Conservation (phyloP, 2,888 invertebrate genomes). For the Proisotoma minuta region DNA sequence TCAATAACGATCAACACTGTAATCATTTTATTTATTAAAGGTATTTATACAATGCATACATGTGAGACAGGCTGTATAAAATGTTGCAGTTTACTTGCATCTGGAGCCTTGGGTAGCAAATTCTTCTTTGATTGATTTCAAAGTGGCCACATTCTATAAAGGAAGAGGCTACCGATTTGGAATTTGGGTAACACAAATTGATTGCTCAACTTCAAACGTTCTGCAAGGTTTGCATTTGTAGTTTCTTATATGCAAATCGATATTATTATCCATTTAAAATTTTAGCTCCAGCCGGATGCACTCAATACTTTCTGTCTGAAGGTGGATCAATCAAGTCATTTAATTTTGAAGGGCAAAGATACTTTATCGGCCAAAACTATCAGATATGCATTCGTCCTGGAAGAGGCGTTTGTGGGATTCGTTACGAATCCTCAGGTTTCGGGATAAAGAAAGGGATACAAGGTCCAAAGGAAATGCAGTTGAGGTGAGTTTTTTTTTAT, state of each 20-base stretch:
- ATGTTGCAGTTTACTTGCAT: conserved; percentile 46
- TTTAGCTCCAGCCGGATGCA: conserved; percentile 48
- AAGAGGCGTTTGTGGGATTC: conserved; percentile 44
- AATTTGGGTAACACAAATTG: conserved; percentile 47
- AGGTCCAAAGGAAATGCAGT: conserved; percentile 31
- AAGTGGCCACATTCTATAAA: conserved; percentile 39
- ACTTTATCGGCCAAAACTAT: conserved; percentile 47
- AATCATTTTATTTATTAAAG: neutral
- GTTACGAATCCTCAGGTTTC: conserved; percentile 43
- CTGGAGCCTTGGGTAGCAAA: conserved; percentile 42
- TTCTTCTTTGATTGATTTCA: conserved; percentile 44
- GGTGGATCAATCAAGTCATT: conserved; percentile 48
- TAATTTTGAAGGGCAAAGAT: conserved; percentile 48
- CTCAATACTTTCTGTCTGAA: conserved; percentile 48
- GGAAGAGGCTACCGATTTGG: conserved; percentile 47
- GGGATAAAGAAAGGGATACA: conserved; percentile 38
- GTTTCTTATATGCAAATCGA: neutral
- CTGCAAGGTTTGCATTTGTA: conserved; percentile 42
- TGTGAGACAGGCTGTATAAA: neutral
- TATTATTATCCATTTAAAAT: neutral
- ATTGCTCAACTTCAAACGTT: conserved; percentile 43
- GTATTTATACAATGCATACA: neutral
- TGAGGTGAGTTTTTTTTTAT: conserved; percentile 23
- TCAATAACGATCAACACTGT: conserved; percentile 46
- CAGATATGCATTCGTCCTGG: conserved; percentile 47